phyloP scores from a whole-genome alignment of 2,113 vertebrate species.

The Turnix velox region DNA sequence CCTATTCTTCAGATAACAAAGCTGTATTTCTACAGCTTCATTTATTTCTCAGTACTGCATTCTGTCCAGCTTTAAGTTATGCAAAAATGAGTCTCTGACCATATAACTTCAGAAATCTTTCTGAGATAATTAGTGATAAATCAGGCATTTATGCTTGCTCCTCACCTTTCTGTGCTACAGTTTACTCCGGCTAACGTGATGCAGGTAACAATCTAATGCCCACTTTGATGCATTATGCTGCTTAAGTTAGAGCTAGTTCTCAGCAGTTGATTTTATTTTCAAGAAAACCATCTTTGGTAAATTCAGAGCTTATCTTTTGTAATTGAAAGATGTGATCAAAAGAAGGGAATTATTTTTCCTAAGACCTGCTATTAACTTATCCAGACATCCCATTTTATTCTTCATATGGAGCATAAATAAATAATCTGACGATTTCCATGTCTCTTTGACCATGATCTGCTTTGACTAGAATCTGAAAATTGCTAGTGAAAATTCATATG shows the following conservation, averaged over 20 bases:
- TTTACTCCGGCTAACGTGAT: background rate
- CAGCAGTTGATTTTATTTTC: background rate
- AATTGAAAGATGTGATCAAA: conserved; percentile 36
- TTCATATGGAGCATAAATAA: conserved; percentile 19
- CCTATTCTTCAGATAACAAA: background rate
- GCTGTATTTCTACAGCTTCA: background rate
- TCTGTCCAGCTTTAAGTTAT: background rate
- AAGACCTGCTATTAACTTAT: conserved; percentile 22
- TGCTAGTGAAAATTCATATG: background rate
- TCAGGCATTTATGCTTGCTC: background rate
- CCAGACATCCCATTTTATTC: conserved; percentile 16
- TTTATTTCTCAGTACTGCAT: background rate
- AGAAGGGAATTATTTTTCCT: background rate
- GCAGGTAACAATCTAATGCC: background rate
- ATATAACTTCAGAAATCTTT: background rate
- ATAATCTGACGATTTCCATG: conserved; percentile 42
- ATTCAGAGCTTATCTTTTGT: background rate
- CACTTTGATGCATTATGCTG: background rate
- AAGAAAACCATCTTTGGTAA: background rate
- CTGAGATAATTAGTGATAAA: background rate
- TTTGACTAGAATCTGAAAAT: conserved; percentile 22
- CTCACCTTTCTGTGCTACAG: background rate
- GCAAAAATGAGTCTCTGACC: background rate
- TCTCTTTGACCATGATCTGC: conserved; percentile 15
- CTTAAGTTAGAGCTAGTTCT: background rate